Conservation (phyloP, 2,888 invertebrate species). For the Leptinotarsa haldemani region DNA sequence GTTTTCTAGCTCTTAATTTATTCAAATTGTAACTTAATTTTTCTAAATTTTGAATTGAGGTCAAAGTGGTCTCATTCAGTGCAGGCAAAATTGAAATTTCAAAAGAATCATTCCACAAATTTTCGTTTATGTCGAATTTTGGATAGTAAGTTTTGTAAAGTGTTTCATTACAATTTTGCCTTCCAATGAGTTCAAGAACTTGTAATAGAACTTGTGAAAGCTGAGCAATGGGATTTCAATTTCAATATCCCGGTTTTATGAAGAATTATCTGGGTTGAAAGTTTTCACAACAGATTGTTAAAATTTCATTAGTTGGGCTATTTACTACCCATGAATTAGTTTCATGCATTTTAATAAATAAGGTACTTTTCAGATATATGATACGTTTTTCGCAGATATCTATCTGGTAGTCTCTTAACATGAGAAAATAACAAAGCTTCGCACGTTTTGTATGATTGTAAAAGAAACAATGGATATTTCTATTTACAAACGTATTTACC, state of each 20-base stretch:
- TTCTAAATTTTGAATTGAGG: too few relatives aligned
- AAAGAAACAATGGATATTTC: constrained; percentile 3
- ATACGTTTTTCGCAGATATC: neutral
- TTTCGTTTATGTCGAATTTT: neutral
- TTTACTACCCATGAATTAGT: neutral
- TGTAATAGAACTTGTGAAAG: too few relatives aligned
- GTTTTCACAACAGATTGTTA: neutral
- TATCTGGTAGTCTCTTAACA: neutral
- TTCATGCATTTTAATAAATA: neutral
- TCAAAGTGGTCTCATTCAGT: too few relatives aligned
- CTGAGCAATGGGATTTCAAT: too few relatives aligned
- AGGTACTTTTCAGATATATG: neutral
- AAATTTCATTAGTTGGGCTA: neutral
- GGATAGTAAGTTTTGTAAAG: neutral
- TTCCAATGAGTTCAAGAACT: neutral
- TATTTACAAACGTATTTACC: neutral
- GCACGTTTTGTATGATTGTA: neutral
- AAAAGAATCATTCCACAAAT: too few relatives aligned
- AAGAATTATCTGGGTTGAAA: neutral
- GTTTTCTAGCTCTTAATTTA: too few relatives aligned
- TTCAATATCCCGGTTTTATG: neutral
- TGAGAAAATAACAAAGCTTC: neutral
- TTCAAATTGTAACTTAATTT: too few relatives aligned
- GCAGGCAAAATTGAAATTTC: too few relatives aligned
- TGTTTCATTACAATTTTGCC: neutral